Evolutionary conservation across 2,113 vertebrate species (phyloP), one percentile per base, ranked within the genome.

Genomic region (Trachemys scripta): DNA sequence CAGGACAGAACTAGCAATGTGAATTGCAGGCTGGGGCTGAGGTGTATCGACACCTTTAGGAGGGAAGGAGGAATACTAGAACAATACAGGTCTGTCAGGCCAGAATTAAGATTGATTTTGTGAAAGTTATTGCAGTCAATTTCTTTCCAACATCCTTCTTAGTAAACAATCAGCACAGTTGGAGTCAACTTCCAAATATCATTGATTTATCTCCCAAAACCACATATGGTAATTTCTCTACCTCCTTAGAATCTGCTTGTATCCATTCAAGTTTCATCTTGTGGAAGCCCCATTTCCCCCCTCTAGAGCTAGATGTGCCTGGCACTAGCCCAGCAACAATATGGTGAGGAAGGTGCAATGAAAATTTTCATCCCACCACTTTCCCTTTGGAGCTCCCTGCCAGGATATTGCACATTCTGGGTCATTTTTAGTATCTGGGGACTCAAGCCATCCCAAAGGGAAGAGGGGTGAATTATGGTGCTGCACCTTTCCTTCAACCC

Each of bases 201-300:
- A 96, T 94, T 93, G 96, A 97, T 96, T 97, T 97, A 75, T 96
- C 87, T 95, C 92, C 81, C 53, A 72, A 94, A 85, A 91, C 96
- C 95, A 87, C 94, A 88, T 95, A 94, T 95, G 96, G 93, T 96
- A 94, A 97, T 97, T 97, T 97, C 92, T 95, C 65, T 94, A 88
- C 95, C 89, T 95, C 95, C 96, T 97, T 97, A 97, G 96, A 96
- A 97, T 93, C 95, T 97, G 92, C 93, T 93, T 97, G 92, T 94
- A 95, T 79, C 88, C 86, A 94, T 91, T 97, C 93, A 95, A 96
- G 81, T 88, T 92, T 95, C 4, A 4, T 97, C 92, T 95, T 95
- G 93, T 96, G 90, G 84, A 97, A 96, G 94, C 93, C 92, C 82
- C 80, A 94, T 92, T 97, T 94, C 88, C 56, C 56, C 10, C 88